Evolutionary conservation across 2,113 vertebrate genomes (phyloP).

Genomic region (Pteropus alecto): DNA sequence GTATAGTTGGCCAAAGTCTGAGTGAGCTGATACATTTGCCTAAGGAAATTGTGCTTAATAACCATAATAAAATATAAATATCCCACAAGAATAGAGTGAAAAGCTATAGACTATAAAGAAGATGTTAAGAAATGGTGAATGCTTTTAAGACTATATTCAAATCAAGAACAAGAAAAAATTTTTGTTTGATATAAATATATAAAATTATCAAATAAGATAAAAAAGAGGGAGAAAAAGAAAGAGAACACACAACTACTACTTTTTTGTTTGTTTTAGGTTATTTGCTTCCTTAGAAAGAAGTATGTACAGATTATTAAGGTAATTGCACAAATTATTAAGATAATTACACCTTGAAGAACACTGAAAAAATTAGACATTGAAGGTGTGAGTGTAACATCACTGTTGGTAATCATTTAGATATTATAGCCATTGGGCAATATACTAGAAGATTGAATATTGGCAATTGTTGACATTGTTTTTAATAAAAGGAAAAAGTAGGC

Average conservation of each 20-base stretch:
- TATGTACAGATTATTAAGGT: neutral
- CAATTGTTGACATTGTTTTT: neutral
- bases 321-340: neutral
- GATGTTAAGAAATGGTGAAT: neutral
- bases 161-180: neutral
- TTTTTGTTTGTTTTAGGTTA: neutral
- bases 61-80: neutral
- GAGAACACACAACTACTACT: neutral
- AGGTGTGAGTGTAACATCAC: neutral
- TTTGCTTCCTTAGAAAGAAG: neutral
- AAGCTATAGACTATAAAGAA: neutral
- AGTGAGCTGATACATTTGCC: no score
- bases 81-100: neutral
- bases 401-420: neutral
- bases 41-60: no score
- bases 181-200: neutral
- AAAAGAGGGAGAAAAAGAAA: neutral
- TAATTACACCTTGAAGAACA: neutral
- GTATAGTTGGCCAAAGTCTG: no score
- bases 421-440: neutral
- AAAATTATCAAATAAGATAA: neutral
- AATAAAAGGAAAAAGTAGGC: neutral
- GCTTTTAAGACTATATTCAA: neutral
- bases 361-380: neutral
- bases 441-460: neutral